Conservation (phyloP, 2,797 vertebrate genomes). For the Nasua narica region DNA sequence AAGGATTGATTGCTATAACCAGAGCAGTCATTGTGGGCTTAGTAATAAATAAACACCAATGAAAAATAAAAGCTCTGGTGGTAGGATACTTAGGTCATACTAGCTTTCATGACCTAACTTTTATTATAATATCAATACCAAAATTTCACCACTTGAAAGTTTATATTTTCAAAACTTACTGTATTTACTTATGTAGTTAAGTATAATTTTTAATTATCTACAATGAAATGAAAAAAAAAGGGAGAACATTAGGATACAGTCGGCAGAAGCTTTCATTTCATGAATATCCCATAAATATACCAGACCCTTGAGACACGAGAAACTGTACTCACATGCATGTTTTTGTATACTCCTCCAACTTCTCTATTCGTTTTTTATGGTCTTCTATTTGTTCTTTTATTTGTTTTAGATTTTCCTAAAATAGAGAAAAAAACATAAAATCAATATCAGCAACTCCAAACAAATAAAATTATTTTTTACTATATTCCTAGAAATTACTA, state of each 20-base stretch:
- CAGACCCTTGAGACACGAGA: background rate
- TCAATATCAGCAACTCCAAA: conserved; percentile 42
- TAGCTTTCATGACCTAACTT: background rate
- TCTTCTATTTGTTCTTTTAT: conserved; percentile 88
- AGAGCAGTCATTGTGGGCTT: background rate
- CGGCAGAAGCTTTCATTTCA: background rate
- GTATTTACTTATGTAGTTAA: background rate
- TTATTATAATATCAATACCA: background rate
- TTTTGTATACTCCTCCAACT: conserved; percentile 90
- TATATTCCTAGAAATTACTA: background rate
- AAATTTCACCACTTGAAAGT: background rate
- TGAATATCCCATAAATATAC: background rate
- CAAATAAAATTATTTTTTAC: conserved; percentile 1
- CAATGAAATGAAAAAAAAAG: background rate
- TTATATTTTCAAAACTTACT: conserved; percentile 49
- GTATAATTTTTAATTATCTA: conserved; percentile 7
- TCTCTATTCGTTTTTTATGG: conserved; percentile 86
- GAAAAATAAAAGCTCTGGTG: background rate
- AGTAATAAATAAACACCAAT: background rate
- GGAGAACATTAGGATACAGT: background rate
- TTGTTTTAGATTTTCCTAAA: conserved; percentile 89
- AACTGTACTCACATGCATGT: conserved; percentile 87
- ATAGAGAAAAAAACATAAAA: conserved; percentile 61
- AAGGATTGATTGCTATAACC: background rate
- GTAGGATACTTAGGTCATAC: background rate